Evolutionary conservation across 2,797 vertebrate genomes (phyloP).

Genomic region (Chloroceryle inda): DNA sequence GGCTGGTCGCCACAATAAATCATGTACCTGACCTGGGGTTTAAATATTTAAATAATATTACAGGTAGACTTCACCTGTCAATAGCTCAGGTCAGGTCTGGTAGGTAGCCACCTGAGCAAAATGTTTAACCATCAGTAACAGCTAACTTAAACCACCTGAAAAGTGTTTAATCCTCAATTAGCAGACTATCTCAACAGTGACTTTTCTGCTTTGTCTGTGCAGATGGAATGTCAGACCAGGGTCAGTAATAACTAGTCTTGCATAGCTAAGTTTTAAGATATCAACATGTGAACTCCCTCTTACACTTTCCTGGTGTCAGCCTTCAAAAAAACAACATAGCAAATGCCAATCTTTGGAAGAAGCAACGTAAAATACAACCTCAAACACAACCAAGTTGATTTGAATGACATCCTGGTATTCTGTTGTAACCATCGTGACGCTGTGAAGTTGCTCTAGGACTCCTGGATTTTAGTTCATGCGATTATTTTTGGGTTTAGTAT

Average conservation of each 20-base stretch:
- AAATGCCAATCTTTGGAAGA: neutral
- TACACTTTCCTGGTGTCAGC: neutral
- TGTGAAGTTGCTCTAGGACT: neutral
- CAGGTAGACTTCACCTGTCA: neutral
- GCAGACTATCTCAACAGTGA: neutral
- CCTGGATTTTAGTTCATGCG: neutral
- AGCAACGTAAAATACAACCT: neutral
- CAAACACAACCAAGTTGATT: neutral
- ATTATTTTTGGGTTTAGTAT: neutral
- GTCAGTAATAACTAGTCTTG: neutral
- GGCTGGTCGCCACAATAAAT: neutral
- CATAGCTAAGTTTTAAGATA: neutral
- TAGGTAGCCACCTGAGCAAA: neutral
- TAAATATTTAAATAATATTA: neutral
- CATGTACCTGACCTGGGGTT: neutral
- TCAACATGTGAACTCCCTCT: rapidly evolving
- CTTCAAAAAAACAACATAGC: neutral
- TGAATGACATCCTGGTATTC: neutral
- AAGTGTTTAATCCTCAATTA: neutral
- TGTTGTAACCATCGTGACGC: neutral
- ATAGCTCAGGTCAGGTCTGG: neutral
- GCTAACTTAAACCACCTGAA: neutral
- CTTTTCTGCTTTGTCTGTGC: neutral
- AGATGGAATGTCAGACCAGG: neutral
- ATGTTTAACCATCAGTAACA: neutral